Evolutionary conservation across 1,140 invertebrate species (phyloP).

Genomic region (Diuraphis noxia): DNA sequence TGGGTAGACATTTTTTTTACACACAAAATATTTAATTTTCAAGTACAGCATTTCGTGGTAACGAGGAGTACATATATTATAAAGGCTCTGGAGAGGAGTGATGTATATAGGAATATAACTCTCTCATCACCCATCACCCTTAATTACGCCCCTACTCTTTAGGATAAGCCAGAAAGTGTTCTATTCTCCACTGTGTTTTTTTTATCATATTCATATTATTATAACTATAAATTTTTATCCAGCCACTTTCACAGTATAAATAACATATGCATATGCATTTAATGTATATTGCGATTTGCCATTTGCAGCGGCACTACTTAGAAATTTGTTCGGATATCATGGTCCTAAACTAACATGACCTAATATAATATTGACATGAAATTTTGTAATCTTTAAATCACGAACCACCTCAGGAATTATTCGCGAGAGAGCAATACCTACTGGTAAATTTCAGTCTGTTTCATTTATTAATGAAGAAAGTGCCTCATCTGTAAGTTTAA

Average conservation of each 20-base stretch:
- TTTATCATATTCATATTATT: background rate
- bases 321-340: background rate
- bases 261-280: background rate
- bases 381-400: background rate
- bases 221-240: background rate
- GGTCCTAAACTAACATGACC: background rate
- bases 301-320: too few species aligned
- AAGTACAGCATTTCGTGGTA: too few species aligned
- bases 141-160: too few species aligned
- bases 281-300: background rate
- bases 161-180: background rate
- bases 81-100: too few species aligned
- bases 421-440: background rate
- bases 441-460: background rate
- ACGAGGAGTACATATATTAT: too few species aligned
- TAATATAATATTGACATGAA: background rate
- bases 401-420: background rate
- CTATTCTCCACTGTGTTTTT: background rate
- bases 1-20: too few species aligned
- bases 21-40: too few species aligned
- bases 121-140: too few species aligned
- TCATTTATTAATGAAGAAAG: too few species aligned
- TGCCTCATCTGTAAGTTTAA: too few species aligned
- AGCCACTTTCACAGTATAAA: background rate
- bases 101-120: too few species aligned